Evolutionary conservation across 2,113 vertebrate species (phyloP).

Genomic region (Ptyas mucosa): DNA sequence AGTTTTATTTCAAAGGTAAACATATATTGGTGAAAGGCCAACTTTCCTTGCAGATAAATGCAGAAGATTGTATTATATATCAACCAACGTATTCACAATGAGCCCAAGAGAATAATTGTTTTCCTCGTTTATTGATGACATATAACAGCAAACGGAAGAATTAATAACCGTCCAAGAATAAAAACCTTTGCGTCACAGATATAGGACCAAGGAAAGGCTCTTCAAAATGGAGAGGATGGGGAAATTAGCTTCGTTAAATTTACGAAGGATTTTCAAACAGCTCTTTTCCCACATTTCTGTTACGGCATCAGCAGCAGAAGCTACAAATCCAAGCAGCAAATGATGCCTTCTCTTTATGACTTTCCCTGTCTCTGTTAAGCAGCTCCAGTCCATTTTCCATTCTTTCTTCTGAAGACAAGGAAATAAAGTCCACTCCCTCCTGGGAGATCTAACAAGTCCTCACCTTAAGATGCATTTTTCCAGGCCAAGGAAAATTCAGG

Average conservation of each 20-base stretch:
- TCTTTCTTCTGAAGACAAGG: background rate
- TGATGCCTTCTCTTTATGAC: background rate
- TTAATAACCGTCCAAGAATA: conserved; percentile 32
- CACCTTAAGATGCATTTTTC: background rate
- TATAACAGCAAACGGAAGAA: conserved; percentile 36
- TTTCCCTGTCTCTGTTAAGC: background rate
- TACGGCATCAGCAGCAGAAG: background rate
- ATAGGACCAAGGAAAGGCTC: conserved; percentile 42
- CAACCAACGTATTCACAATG: background rate
- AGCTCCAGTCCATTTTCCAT: background rate
- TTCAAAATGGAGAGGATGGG: conserved; percentile 57
- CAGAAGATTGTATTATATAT: background rate
- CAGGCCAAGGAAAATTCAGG: background rate
- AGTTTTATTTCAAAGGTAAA: background rate
- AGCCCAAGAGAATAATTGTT: background rate
- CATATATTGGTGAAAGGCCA: background rate
- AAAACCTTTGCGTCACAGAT: conserved; percentile 41
- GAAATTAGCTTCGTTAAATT: conserved; percentile 59
- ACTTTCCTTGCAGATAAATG: background rate
- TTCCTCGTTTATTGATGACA: conserved; percentile 46
- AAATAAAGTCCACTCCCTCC: background rate
- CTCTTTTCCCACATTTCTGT: conserved; percentile 42
- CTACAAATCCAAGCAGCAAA: background rate
- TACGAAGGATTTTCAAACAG: conserved; percentile 49
- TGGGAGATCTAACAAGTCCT: background rate